Percentiles rank a stretch among this genome's conserved stretches.
These are phyloP conservation scores for Puma concolor DNA, from an alignment of 2,113 vertebrate species.

Conservation along the genomic window DNA sequence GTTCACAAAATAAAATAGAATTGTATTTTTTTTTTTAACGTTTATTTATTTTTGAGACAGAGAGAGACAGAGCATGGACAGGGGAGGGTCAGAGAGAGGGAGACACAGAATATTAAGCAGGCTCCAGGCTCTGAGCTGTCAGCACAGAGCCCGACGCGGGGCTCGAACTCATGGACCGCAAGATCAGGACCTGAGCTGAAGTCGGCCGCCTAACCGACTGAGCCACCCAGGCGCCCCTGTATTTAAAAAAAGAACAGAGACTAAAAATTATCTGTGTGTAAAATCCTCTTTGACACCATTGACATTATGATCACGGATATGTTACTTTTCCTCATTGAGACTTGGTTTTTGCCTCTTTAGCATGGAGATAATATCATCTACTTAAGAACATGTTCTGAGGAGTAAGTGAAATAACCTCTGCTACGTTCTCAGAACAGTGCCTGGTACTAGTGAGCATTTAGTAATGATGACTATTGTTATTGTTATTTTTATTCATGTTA, in stretches of 20 bases:
- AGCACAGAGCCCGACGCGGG: too few species aligned
- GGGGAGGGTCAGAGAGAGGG: too few species aligned
- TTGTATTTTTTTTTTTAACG: neutral
- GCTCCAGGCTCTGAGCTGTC: too few species aligned
- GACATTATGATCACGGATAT: neutral
- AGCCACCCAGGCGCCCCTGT: too few species aligned
- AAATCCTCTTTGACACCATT: neutral
- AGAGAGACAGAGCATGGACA: too few species aligned
- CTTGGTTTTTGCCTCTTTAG: neutral
- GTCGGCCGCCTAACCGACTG: too few species aligned
- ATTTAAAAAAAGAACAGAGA: neutral
- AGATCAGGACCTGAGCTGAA: too few species aligned
- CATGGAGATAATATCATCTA: neutral
- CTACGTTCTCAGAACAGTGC: neutral
- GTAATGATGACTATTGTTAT: neutral
- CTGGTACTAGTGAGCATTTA: neutral
- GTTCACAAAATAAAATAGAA: neutral
- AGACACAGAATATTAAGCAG: too few species aligned
- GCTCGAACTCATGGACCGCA: too few species aligned
- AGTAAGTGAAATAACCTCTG: neutral
- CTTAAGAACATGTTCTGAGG: neutral
- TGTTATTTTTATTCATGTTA: neutral
- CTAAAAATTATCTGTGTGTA: neutral
- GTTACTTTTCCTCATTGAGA: neutral
- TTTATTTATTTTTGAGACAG: too few species aligned